Evolutionary conservation across 2,888 invertebrate species (phyloP).

Genomic region (Melikaiella ostensackeni): DNA sequence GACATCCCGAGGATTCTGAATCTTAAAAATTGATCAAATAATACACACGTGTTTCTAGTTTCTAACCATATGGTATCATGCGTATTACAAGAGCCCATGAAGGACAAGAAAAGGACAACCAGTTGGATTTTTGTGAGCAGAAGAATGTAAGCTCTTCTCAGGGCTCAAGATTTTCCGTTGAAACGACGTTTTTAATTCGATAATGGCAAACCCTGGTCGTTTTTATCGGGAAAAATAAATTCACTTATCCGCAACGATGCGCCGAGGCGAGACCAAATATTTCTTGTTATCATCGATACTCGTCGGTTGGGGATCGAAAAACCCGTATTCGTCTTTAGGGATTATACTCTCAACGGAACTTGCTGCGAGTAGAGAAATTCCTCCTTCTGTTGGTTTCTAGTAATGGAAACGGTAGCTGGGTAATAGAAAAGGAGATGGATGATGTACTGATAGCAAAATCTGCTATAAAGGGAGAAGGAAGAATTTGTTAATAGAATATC

Average conservation of each 20-base stretch:
- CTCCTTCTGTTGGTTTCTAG: neutral
- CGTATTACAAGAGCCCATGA: slow-evolving; percentile 10
- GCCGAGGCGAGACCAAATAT: slow-evolving; percentile 39
- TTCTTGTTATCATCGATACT: slow-evolving; percentile 39
- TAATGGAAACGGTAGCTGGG: slow-evolving; percentile 22
- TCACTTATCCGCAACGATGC: slow-evolving; percentile 38
- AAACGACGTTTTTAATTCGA: slow-evolving; percentile 24
- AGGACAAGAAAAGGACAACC: neutral
- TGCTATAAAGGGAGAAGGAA: neutral
- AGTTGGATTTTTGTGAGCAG: slow-evolving; percentile 17
- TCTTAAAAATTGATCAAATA: neutral
- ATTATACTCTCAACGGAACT: slow-evolving; percentile 29
- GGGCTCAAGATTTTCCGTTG: slow-evolving; percentile 13
- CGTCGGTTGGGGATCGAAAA: slow-evolving; percentile 27
- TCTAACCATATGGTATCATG: neutral
- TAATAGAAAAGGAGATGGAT: slow-evolving; percentile 24
- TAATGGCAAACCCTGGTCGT: slow-evolving; percentile 22
- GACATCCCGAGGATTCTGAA: neutral
- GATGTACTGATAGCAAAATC: neutral
- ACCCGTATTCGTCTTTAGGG: slow-evolving; percentile 38
- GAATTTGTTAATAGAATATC: neutral
- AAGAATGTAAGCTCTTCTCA: neutral
- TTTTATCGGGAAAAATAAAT: slow-evolving; percentile 35
- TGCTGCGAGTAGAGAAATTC: slow-evolving; percentile 14
- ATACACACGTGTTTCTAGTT: neutral